Percentiles rank a stretch among this genome's conserved stretches.
Evolutionary conservation across 2,113 vertebrate species (phyloP).

Genomic region (Dolichallabes microphthalmus): DNA sequence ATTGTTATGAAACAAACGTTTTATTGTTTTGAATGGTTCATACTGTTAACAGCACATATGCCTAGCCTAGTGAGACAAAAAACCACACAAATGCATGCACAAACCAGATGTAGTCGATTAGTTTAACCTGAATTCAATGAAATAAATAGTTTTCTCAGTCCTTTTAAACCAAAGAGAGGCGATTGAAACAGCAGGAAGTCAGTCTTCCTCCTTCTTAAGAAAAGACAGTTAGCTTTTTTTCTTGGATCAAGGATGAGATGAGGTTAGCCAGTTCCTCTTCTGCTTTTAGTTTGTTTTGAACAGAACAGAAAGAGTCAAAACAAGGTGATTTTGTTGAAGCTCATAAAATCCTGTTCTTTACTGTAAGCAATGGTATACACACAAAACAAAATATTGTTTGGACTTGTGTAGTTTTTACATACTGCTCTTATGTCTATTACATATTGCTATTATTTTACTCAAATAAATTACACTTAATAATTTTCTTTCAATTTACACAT

Average conservation of each 20-base stretch:
- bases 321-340: not conserved
- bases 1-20: not conserved
- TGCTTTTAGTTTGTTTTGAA: not conserved
- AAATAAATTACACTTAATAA: too few relatives aligned
- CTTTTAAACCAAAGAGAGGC: conserved; percentile 51
- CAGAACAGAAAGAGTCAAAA: not conserved
- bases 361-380: not conserved
- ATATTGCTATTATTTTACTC: too few relatives aligned
- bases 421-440: too few relatives aligned
- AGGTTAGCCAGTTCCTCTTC: conserved; percentile 24
- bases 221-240: conserved; percentile 42
- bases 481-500: too few relatives aligned
- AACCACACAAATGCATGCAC: not conserved
- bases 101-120: conserved; percentile 55
- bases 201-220: conserved; percentile 47
- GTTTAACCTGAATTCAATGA: conserved; percentile 68
- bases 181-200: conserved; percentile 38
- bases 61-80: not conserved
- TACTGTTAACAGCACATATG: not conserved
- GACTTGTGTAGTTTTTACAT: too few relatives aligned
- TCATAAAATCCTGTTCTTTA: not conserved
- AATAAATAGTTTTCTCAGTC: conserved; percentile 60
- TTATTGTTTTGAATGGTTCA: not conserved
- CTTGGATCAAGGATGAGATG: conserved; percentile 28
- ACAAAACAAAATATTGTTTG: too few relatives aligned